These are phyloP conservation scores for Poeciliopsis presidionis DNA, from an alignment of 2,797 vertebrate species.

Conservation along the genomic window DNA sequence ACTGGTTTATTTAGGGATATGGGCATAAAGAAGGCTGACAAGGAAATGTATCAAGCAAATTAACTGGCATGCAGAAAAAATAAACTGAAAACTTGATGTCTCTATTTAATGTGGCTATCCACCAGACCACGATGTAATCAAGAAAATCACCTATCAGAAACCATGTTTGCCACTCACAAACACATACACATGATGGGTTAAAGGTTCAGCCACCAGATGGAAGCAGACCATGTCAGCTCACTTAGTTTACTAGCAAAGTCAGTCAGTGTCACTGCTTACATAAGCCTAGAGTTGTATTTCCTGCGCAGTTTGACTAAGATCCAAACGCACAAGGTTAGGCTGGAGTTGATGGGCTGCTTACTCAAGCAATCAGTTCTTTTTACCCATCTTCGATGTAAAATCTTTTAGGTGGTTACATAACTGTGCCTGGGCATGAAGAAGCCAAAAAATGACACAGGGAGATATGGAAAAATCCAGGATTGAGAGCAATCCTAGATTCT, in stretches of 20 bases:
- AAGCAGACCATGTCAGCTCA: conserved; percentile 39
- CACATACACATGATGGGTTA: conserved; percentile 12
- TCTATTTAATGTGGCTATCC: background rate
- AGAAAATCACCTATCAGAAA: background rate
- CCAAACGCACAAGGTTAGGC: conserved; percentile 57
- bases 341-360: conserved; percentile 61
- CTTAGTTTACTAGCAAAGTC: conserved; percentile 48
- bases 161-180: conserved; percentile 12
- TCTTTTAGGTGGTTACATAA: conserved; percentile 62
- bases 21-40: background rate
- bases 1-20: background rate
- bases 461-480: conserved; percentile 26
- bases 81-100: too few relatives aligned
- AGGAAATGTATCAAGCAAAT: background rate
- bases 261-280: conserved; percentile 64
- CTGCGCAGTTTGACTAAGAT: conserved; percentile 48
- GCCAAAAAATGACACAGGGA: conserved; percentile 19
- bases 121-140: background rate
- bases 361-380: conserved; percentile 45
- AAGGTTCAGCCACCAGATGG: conserved; percentile 14
- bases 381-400: conserved; percentile 62
- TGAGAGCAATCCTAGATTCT: too few relatives aligned
- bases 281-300: conserved; percentile 53
- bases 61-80: background rate
- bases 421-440: conserved; percentile 43